A percentile compares a stretch with the other conserved stretches of the same genome.
Evolutionary conservation across 64 coral and sea anemone species (phyloP).

Genomic region (Anthopleura sola): DNA sequence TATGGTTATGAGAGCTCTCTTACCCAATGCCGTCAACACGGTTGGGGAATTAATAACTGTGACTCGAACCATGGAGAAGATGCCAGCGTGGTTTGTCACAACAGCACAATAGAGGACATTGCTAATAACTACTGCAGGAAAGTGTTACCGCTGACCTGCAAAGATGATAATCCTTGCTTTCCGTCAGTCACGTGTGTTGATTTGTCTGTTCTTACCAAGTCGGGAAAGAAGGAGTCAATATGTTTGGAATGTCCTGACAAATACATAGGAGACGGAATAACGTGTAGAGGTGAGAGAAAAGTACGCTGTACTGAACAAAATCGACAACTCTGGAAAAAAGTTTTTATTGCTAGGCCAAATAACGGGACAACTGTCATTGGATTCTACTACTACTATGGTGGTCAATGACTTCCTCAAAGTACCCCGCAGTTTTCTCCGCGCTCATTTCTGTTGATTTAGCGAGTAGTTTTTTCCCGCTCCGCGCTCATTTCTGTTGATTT

Average conservation of each 20-base stretch:
- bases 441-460: too few relatives aligned
- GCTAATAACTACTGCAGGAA: conserved; percentile 79
- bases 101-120: conserved; percentile 72
- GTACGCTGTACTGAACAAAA: background rate
- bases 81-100: conserved; percentile 80
- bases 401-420: too few relatives aligned
- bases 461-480: too few relatives aligned
- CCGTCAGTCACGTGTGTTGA: conserved; percentile 61
- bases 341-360: too few relatives aligned
- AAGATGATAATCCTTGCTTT: conserved; percentile 11
- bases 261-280: conserved; percentile 56
- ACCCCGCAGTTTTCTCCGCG: too few relatives aligned
- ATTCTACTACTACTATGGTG: too few relatives aligned
- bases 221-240: conserved; percentile 25
- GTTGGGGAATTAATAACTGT: conserved; percentile 80
- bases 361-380: too few relatives aligned
- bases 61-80: conserved; percentile 46
- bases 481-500: too few relatives aligned
- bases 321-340: too few relatives aligned
- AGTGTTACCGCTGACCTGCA: conserved; percentile 31
- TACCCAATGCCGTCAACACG: conserved; percentile 64
- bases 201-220: conserved; percentile 27
- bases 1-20: conserved; percentile 80
- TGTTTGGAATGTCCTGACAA: conserved; percentile 71
- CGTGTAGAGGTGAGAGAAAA: conserved; percentile 51